These are phyloP conservation scores for Watsonalla cultraria DNA, from an alignment of 2,888 invertebrate species.

Conservation along the genomic window DNA sequence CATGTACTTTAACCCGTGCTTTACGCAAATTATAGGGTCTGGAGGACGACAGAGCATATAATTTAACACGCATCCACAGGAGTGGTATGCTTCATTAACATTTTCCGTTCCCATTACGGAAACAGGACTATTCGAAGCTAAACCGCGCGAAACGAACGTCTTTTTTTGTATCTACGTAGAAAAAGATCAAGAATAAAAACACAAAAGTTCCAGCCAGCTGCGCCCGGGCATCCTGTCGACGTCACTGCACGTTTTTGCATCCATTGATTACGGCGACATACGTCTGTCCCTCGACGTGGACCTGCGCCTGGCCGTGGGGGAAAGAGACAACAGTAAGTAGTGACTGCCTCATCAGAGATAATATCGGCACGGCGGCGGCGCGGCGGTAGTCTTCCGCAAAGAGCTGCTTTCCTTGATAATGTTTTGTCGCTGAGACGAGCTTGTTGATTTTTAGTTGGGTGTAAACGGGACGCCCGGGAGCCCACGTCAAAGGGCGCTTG, in stretches of 20 bases:
- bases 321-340: constrained; percentile 47
- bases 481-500: constrained; percentile 37
- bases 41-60: constrained; percentile 34
- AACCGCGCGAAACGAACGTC: constrained; percentile 70
- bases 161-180: constrained; percentile 45
- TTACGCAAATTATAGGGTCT: constrained; percentile 46
- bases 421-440: constrained; percentile 43
- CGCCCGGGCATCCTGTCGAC: constrained; percentile 74
- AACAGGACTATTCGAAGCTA: constrained; percentile 55
- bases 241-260: constrained; percentile 65
- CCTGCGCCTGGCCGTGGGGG: constrained; percentile 16
- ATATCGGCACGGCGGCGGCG: constrained; percentile 41
- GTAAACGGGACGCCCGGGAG: constrained; percentile 34
- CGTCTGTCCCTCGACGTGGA: constrained; percentile 43
- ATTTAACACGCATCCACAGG: constrained; percentile 49
- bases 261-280: constrained; percentile 56
- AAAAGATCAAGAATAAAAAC: constrained; percentile 55
- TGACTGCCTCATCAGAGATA: constrained; percentile 41
- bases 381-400: constrained; percentile 52
- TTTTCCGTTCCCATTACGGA: constrained; percentile 71
- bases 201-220: constrained; percentile 74
- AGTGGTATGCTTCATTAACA: constrained; percentile 64
- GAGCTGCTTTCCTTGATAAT: constrained; percentile 57
- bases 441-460: constrained; percentile 52
- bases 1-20: constrained; percentile 40